Base-by-base conservation (phyloP, 2,888 invertebrate species). In the Uloborus plumipes region DNA sequence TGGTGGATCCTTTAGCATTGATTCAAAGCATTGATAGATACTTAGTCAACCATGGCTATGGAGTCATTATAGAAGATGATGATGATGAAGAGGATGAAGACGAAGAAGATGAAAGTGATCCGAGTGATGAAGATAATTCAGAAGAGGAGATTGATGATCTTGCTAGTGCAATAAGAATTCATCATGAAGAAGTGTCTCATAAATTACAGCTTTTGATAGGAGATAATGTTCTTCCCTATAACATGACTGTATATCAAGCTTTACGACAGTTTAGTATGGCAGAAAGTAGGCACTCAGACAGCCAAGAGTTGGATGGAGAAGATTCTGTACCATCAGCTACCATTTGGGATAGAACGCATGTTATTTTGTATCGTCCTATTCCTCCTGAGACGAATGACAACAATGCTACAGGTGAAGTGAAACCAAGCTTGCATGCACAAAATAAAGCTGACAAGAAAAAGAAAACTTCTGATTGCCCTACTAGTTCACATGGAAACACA, bases 191-290 rank as follows among this genome's bases (percentile, higher is more conserved):
- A 91, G 92, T 94, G 59, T 94, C 95, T 87, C 98, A 98, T 90
- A 95, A 97, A 89, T 91, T 99, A 86, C 98, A 99, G 90, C 98
- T 99, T 90, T 91, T 98, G 87, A 98, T 99, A 87, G 97, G 97
- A 16, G 97, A 98, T 88, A 94, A 95, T 86, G 93, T 96, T 81
- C 90, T 99, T 88, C 99, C 99, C 20, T 98, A 98, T 90, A 97
- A 98, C 89, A 98, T 99, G 98, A 99, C 99, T 9, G 98, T 99
- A 75, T 98, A 99, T 90, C 99, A 99, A 90, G 98, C 99, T 49
- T 96, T 99, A 75, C 92, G 97, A 85, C 98, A 99, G 90, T 98
- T 96, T 79, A 76, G 84, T 31, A 80, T 75, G 65, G 84, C 78
- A 51, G 84, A 85, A 84, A 94, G 86, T 92, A 93, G 84, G 62